A percentile compares a stretch with the other conserved stretches of the same genome.
phyloP scores from a whole-genome alignment of 2,888 invertebrate species.

The Amiota minor region DNA sequence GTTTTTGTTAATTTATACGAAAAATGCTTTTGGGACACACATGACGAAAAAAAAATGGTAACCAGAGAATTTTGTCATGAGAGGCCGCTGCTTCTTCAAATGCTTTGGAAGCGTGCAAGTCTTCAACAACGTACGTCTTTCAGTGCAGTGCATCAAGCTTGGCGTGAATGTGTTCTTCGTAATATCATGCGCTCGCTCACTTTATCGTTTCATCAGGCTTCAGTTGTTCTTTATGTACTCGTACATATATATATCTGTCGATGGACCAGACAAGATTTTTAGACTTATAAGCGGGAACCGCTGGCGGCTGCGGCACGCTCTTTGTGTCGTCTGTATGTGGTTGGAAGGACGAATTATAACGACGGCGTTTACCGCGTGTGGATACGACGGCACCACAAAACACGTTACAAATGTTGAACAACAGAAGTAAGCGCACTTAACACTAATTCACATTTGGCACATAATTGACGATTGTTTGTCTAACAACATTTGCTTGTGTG shows the following conservation, averaged over 20 bases:
- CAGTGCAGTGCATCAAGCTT: neutral
- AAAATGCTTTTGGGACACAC: constrained; percentile 18
- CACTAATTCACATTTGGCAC: neutral
- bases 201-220: neutral
- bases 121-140: neutral
- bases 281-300: too few relatives aligned
- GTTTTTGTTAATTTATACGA: constrained; percentile 22
- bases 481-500: too few relatives aligned
- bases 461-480: neutral
- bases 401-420: neutral
- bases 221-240: neutral
- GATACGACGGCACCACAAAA: neutral
- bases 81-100: neutral
- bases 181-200: neutral
- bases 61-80: too few relatives aligned
- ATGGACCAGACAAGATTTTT: too few relatives aligned
- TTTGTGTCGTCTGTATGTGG: too few relatives aligned
- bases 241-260: neutral
- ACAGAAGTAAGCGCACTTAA: neutral
- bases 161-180: constrained; percentile 13
- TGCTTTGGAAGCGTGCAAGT: neutral
- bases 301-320: too few relatives aligned
- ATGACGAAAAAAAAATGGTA: neutral
- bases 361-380: constrained; percentile 19
- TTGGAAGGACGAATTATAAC: constrained; percentile 14